These are phyloP conservation scores for Artibeus jamaicensis DNA, from an alignment of 2,797 vertebrate genomes.

Conservation along the genomic window DNA sequence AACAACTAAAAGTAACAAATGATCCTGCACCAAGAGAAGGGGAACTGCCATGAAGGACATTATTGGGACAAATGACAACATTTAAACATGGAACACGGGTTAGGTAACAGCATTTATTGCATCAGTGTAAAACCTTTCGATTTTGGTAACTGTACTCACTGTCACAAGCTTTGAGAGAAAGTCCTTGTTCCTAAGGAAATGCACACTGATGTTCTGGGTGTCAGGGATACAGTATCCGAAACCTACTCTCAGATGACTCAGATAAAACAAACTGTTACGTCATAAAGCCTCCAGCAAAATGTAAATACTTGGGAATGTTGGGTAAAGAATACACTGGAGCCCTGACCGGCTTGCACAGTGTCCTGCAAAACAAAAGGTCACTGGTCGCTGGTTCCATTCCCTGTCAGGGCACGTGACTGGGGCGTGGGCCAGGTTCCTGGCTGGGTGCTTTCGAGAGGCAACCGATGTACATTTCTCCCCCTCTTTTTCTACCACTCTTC, in stretches of 20 bases:
- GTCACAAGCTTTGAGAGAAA: neutral
- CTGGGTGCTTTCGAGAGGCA: neutral
- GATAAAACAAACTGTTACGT: neutral
- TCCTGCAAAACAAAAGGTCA: neutral
- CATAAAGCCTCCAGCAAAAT: neutral
- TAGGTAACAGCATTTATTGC: neutral
- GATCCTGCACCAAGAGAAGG: neutral
- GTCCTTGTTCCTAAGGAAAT: conserved; percentile 36
- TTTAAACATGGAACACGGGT: neutral
- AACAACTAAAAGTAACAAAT: neutral
- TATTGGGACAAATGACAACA: neutral
- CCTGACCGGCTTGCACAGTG: neutral
- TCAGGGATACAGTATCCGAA: neutral
- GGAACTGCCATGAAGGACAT: neutral
- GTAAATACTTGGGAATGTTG: neutral
- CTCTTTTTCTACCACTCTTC: neutral
- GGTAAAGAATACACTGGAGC: neutral
- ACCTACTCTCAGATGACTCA: neutral
- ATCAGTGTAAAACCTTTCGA: neutral
- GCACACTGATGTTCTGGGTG: neutral
- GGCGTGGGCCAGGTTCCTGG: neutral
- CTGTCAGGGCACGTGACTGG: no score
- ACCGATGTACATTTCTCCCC: neutral
- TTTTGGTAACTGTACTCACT: neutral
- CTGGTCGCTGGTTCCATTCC: neutral